phyloP scores from a whole-genome alignment of 2,888 invertebrate species.

The Sycophila texana region DNA sequence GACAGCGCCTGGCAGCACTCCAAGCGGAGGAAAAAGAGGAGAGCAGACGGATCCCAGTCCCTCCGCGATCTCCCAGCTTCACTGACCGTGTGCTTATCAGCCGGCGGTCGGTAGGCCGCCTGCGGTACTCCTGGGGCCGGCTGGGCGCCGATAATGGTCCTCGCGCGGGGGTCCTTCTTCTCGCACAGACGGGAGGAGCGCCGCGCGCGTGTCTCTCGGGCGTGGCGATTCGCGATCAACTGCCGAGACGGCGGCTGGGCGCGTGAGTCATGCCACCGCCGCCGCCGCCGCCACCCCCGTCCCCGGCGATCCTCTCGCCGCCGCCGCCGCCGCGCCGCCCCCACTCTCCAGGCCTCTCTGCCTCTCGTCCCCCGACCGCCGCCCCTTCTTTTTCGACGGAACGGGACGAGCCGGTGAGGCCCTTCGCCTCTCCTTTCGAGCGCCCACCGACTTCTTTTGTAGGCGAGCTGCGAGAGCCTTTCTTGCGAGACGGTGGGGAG shows the following conservation, averaged over 20 bases:
- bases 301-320: constrained; percentile 35
- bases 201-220: constrained; percentile 66
- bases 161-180: too few relatives aligned
- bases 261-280: constrained; percentile 70
- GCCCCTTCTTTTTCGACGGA: constrained; percentile 23
- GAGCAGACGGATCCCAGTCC: too few relatives aligned
- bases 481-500: not conserved
- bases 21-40: too few relatives aligned
- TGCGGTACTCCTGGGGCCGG: too few relatives aligned
- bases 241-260: constrained; percentile 64
- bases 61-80: too few relatives aligned
- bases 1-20: too few relatives aligned
- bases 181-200: not conserved
- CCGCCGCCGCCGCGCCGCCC: constrained; percentile 26
- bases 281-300: constrained; percentile 56
- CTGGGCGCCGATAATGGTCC: too few relatives aligned
- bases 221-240: constrained; percentile 75
- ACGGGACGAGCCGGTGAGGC: not conserved
- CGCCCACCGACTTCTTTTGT: constrained; percentile 8
- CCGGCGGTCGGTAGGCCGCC: too few relatives aligned
- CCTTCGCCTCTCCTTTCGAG: constrained; percentile 9
- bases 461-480: not conserved
- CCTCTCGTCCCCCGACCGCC: constrained; percentile 16
- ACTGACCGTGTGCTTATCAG: too few relatives aligned
- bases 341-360: constrained; percentile 7